Percentiles rank a stretch among this genome's conserved stretches.
phyloP scores from a whole-genome alignment of 1,140 invertebrate species.

The Lucilia cuprina region DNA sequence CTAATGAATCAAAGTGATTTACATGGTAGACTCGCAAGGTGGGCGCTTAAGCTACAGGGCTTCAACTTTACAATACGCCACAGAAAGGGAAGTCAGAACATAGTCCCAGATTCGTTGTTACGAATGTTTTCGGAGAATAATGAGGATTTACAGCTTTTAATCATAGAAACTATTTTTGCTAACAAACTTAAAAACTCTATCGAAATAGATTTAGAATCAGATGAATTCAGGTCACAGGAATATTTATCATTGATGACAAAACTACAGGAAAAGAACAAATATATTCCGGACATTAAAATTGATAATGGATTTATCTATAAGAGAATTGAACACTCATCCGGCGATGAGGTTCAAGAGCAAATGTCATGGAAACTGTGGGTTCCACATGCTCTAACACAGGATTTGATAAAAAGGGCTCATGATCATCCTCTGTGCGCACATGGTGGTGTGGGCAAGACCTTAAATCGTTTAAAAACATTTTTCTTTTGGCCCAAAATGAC shows the following conservation, averaged over 20 bases:
- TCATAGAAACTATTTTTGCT: background rate
- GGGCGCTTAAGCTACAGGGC: constrained; percentile 16
- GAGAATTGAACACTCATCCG: background rate
- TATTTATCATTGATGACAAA: background rate
- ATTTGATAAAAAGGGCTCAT: background rate
- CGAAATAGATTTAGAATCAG: constrained; percentile 16
- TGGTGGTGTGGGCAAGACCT: background rate
- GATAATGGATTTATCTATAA: background rate
- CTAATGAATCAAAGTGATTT: too few relatives aligned
- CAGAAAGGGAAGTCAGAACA: constrained; percentile 27
- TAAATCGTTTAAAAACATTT: background rate
- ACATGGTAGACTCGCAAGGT: too few relatives aligned
- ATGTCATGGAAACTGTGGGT: constrained; percentile 39
- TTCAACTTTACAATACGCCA: constrained; percentile 21
- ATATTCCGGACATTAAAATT: too few relatives aligned
- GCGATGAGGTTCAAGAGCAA: background rate
- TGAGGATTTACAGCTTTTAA: background rate
- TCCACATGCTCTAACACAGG: background rate
- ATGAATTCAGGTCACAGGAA: background rate
- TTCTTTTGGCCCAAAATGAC: too few relatives aligned
- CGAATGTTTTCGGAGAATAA: background rate
- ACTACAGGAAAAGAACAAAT: too few relatives aligned
- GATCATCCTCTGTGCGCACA: background rate
- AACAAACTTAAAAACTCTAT: background rate
- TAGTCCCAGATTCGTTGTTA: constrained; percentile 33